Evolutionary conservation across 2,113 vertebrate species (phyloP).

Genomic region (Spea multiplicata): DNA sequence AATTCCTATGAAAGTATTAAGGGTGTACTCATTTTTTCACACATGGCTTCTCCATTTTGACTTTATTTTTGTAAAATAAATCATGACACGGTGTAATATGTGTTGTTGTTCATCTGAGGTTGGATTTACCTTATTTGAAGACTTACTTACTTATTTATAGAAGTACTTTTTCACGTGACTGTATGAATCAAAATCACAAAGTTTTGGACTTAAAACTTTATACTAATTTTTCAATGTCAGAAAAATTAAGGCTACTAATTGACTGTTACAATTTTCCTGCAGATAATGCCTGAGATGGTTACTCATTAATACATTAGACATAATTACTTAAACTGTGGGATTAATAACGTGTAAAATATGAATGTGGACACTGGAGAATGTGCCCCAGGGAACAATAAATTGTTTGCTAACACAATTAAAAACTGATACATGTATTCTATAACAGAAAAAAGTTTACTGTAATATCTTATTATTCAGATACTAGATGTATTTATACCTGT

Average conservation of each 20-base stretch:
- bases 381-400: background rate
- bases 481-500: too few relatives aligned
- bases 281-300: background rate
- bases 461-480: too few relatives aligned
- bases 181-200: too few relatives aligned
- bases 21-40: too few relatives aligned
- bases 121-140: too few relatives aligned
- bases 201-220: background rate
- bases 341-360: conserved; percentile 10
- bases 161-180: too few relatives aligned
- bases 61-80: too few relatives aligned
- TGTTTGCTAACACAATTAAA: conserved; percentile 1
- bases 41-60: too few relatives aligned
- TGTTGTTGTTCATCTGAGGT: too few relatives aligned
- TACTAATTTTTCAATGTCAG: background rate
- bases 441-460: background rate
- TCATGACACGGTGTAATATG: too few relatives aligned
- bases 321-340: conserved; percentile 1
- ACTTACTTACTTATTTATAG: too few relatives aligned
- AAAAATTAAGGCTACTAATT: conserved; percentile 4
- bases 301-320: conserved; percentile 5
- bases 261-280: conserved; percentile 4
- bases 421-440: background rate
- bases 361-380: conserved; percentile 10
- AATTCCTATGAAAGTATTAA: too few relatives aligned